Conservation (phyloP, 2,113 vertebrate species). For the Cygnus buccinator region DNA sequence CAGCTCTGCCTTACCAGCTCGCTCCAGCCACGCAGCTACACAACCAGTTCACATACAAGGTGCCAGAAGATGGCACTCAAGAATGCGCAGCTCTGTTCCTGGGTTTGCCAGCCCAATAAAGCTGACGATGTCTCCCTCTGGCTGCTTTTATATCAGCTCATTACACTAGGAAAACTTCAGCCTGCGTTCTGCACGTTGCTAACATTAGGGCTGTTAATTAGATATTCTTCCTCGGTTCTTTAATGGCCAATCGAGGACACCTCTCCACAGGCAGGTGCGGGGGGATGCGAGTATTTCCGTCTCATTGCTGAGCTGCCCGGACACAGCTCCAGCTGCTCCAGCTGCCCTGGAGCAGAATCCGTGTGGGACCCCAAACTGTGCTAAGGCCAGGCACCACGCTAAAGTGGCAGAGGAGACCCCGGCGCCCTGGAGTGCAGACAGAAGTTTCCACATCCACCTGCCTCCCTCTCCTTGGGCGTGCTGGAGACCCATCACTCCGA, state of each 20-base stretch:
- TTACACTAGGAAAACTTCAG: constrained; percentile 22
- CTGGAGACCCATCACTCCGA: background rate
- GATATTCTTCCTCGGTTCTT: background rate
- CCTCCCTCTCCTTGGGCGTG: fast-evolving
- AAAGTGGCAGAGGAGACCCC: background rate
- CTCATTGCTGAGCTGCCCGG: background rate
- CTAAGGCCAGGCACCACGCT: background rate
- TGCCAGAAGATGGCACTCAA: constrained; percentile 71
- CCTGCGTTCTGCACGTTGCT: background rate
- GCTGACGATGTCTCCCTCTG: constrained; percentile 49
- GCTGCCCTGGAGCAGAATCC: background rate
- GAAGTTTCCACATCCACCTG: background rate
- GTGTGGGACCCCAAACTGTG: background rate
- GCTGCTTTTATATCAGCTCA: constrained; percentile 63
- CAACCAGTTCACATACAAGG: background rate
- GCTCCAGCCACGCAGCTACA: background rate
- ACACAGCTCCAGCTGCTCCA: background rate
- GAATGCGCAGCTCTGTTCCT: constrained; percentile 28
- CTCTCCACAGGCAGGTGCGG: fast-evolving
- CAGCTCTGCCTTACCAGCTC: background rate
- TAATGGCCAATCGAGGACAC: background rate
- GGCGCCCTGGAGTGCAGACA: background rate
- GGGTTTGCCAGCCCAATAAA: constrained; percentile 34
- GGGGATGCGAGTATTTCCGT: fast-evolving
- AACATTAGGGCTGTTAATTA: background rate